Base-by-base conservation (phyloP, 2,113 vertebrate genomes). In the Odocoileus hemionus region DNA sequence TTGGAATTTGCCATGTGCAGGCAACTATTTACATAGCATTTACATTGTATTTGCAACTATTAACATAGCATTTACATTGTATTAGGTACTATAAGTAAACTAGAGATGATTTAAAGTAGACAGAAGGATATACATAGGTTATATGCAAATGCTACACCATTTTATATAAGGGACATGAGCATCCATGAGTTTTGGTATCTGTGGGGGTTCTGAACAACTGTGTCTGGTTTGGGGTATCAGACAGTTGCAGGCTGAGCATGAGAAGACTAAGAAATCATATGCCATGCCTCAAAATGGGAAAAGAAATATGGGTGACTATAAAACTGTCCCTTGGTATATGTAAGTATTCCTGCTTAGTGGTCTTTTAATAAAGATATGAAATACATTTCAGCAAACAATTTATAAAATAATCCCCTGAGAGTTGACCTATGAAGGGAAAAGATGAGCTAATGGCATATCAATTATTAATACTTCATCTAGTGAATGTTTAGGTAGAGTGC, bases 351-450 rank as follows among this genome's bases (percentile, higher is more conserved):
- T 97, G 23, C 25, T 98, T 98, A 90, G 5, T 92, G 45, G 21
- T 57, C 58, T 96, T 96, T 96, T 95, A 80, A 39, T 96, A 96
- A 94, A 93, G 39, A 55, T 83, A 67, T 86, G 79, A 91, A 74
- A 86, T 98, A 45, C 90, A 55, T 98, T 98, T 92, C 21, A 95
- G 50, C 58, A 96, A 96, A 96, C 50, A 83, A 80, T 89, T 94
- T 96, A 86, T 94, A 97, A 93, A 95, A 95, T 89, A 96, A 94
- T 90, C 64, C 58, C 43, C 33, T 50, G 60, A 97, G 64, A 96
- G 83, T 60, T 86, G 67, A 83, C 80, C 45, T n/a, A 6, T 64
- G 60, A 54, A 96, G 74, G 97, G 11, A 39, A 85, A 96, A 93
- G 92, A 91, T 94, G 67, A 50, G 7, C 47, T 96, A 57, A 82